Evolutionary conservation across 2,113 vertebrate species (phyloP).

Genomic region (Laticauda colubrina): DNA sequence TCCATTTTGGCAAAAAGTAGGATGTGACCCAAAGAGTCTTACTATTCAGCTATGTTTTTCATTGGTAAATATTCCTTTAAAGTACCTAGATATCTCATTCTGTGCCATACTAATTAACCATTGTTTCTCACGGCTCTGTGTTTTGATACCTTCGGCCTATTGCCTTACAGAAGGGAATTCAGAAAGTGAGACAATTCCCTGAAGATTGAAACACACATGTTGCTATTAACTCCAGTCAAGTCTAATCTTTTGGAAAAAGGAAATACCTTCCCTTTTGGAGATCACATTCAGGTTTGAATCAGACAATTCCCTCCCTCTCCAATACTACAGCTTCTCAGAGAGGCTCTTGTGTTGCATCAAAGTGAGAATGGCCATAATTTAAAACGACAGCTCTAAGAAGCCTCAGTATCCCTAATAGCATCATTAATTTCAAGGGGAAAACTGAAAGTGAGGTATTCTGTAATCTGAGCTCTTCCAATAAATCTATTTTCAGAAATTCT

Average conservation of each 20-base stretch:
- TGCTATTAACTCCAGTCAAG: conserved; percentile 40
- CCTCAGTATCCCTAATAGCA: conserved; percentile 65
- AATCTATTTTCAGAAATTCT: conserved; percentile 61
- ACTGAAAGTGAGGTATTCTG: conserved; percentile 64
- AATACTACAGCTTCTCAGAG: neutral
- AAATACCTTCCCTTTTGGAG: conserved; percentile 9
- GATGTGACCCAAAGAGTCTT: neutral
- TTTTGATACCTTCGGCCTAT: conserved; percentile 51
- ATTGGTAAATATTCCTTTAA: conserved; percentile 48
- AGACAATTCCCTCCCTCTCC: neutral
- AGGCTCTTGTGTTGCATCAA: neutral
- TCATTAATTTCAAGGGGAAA: conserved; percentile 68
- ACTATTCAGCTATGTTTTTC: neutral
- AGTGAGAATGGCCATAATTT: conserved; percentile 31
- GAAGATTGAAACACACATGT: conserved; percentile 36
- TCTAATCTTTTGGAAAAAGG: conserved; percentile 27
- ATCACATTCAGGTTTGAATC: conserved; percentile 5
- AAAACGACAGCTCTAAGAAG: conserved; percentile 52
- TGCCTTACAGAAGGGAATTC: conserved; percentile 50
- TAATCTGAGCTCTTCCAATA: conserved; percentile 69
- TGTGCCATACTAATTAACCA: conserved; percentile 57
- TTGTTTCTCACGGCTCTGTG: conserved; percentile 53
- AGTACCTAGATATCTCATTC: conserved; percentile 58
- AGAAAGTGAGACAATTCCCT: conserved; percentile 51
- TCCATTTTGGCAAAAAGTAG: neutral